Evolutionary conservation across 1,140 invertebrate genomes (phyloP).

Genomic region (Saxidomus purpurata): DNA sequence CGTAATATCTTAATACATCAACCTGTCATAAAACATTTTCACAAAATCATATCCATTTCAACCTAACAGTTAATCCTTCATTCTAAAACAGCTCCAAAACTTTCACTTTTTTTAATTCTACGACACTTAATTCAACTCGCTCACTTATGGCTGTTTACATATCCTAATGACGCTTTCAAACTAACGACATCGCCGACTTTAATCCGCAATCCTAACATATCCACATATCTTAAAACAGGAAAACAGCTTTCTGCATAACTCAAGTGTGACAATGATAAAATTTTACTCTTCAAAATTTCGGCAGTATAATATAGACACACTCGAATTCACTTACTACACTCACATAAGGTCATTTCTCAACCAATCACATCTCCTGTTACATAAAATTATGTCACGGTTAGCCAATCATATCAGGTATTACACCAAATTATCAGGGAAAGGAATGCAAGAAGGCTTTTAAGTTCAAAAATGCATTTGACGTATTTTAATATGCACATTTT

Average conservation of each 20-base stretch:
- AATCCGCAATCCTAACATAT: conserved; percentile 37
- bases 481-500: conserved; percentile 52
- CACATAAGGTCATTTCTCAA: conserved; percentile 40
- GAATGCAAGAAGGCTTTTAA: conserved; percentile 46
- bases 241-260: conserved; percentile 29
- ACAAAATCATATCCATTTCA: too few species aligned
- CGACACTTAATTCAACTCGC: neutral
- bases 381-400: conserved; percentile 63
- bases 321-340: conserved; percentile 51
- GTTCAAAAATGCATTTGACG: conserved; percentile 28
- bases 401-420: conserved; percentile 60
- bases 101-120: neutral
- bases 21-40: too few species aligned
- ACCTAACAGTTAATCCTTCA: too few species aligned
- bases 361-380: conserved; percentile 59
- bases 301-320: conserved; percentile 43
- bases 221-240: conserved; percentile 23
- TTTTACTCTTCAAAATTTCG: conserved; percentile 43
- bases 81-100: neutral
- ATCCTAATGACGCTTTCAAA: conserved; percentile 14
- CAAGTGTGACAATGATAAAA: conserved; percentile 5
- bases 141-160: neutral
- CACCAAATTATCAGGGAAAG: conserved; percentile 63
- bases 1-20: too few species aligned
- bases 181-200: neutral